phyloP scores from a whole-genome alignment of 2,888 invertebrate species.

The Tetanocera ferruginea region DNA sequence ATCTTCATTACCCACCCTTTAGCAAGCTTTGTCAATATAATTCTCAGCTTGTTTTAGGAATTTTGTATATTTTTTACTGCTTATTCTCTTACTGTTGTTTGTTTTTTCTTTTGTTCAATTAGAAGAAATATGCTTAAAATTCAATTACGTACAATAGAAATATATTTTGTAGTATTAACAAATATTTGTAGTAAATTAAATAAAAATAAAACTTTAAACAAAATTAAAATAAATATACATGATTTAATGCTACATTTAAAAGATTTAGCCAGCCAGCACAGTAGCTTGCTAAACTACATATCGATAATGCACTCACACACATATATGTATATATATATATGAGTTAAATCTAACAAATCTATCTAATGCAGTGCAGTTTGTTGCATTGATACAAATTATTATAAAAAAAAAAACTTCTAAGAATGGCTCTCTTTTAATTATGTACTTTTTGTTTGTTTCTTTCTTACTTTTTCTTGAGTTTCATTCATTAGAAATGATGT shows the following conservation, averaged over 20 bases:
- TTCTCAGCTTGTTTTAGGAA: too few relatives aligned
- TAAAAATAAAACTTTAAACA: constrained; percentile 7
- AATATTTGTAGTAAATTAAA: constrained; percentile 26
- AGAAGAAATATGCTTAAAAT: constrained; percentile 10
- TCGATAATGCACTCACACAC: constrained; percentile 13
- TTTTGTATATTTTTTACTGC: too few relatives aligned
- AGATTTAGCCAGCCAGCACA: background rate
- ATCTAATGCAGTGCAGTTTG: constrained; percentile 2
- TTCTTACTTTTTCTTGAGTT: background rate
- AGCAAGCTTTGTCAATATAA: too few relatives aligned
- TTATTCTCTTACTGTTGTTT: too few relatives aligned
- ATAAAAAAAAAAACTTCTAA: constrained; percentile 8
- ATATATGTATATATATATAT: too few relatives aligned
- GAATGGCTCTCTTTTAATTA: background rate
- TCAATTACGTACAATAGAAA: constrained; percentile 12
- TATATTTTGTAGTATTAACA: constrained; percentile 27
- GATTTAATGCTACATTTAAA: constrained; percentile 10
- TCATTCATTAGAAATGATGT: constrained; percentile 18
- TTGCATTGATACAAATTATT: constrained; percentile 1
- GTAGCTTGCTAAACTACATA: background rate
- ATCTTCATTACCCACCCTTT: too few relatives aligned
- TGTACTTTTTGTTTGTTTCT: background rate
- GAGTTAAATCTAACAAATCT: background rate
- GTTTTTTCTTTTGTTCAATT: background rate
- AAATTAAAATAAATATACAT: constrained; percentile 24